Evolutionary conservation across 2,888 invertebrate genomes (phyloP).

Genomic region (Siphonodentalium dalli): DNA sequence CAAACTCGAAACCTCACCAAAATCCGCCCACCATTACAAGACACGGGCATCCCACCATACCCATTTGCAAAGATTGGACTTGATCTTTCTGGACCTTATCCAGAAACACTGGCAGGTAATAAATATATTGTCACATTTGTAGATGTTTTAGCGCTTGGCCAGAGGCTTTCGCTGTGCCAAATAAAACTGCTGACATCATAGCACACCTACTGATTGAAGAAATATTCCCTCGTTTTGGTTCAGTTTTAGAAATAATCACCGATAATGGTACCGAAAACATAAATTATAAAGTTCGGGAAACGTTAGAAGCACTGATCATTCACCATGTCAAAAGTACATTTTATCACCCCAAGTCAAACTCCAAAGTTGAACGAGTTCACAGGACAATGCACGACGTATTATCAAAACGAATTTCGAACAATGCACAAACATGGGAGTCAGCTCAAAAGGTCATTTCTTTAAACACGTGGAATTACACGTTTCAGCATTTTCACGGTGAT

Average conservation of each 20-base stretch:
- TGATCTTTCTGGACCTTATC: conserved; percentile 19
- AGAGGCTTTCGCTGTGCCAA: conserved; percentile 25
- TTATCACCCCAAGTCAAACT: conserved; percentile 20
- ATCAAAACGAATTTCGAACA: conserved; percentile 8
- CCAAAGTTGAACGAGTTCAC: conserved; percentile 17
- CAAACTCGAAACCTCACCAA: conserved; percentile 17
- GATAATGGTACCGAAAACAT: conserved; percentile 21
- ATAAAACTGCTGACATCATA: conserved; percentile 20
- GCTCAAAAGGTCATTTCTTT: no score
- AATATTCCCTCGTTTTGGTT: conserved; percentile 23
- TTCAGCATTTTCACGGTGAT: no score
- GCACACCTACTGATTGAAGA: conserved; percentile 25
- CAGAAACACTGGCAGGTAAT: conserved; percentile 9
- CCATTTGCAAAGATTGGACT: conserved; percentile 11
- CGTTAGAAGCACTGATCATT: conserved; percentile 15
- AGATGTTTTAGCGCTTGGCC: conserved; percentile 11
- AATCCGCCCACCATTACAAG: conserved; percentile 12
- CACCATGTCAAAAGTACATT: conserved; percentile 23
- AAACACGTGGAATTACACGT: no score
- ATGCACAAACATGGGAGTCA: conserved; percentile 21
- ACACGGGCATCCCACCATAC: conserved; percentile 23
- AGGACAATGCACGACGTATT: conserved; percentile 16
- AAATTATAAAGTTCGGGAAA: conserved; percentile 9
- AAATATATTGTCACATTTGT: conserved; percentile 20
- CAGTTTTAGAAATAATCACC: conserved; percentile 9